phyloP scores from a whole-genome alignment of 2,888 invertebrate genomes.

The Clitarchus hookeri region DNA sequence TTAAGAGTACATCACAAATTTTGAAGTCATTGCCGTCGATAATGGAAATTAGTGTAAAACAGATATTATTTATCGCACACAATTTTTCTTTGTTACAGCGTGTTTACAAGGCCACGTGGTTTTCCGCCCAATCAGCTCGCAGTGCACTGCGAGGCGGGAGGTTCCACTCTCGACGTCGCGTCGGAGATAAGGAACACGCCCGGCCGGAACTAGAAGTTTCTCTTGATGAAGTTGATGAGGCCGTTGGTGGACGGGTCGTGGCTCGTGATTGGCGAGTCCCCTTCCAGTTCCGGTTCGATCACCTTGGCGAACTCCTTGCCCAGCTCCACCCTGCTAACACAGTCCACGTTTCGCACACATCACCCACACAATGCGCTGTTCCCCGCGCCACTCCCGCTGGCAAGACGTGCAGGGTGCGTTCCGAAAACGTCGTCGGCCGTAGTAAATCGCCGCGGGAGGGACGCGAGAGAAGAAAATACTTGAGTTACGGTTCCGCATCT shows the following conservation, averaged over 20 bases:
- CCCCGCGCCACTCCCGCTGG: background rate
- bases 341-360: background rate
- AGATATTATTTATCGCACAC: too few relatives aligned
- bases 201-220: constrained; percentile 54
- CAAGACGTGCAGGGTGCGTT: background rate
- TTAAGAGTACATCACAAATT: too few relatives aligned
- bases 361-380: background rate
- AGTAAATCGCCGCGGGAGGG: too few relatives aligned
- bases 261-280: constrained; percentile 65
- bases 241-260: constrained; percentile 98
- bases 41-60: too few relatives aligned
- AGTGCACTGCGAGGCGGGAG: too few relatives aligned
- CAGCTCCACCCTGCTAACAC: constrained; percentile 78
- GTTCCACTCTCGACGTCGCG: too few relatives aligned
- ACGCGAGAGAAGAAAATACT: too few relatives aligned
- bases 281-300: constrained; percentile 92
- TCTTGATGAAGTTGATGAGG: constrained; percentile 92
- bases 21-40: too few relatives aligned
- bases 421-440: background rate
- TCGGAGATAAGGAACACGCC: background rate
- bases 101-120: too few relatives aligned
- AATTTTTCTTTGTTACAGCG: too few relatives aligned
- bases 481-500: too few relatives aligned
- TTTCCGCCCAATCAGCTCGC: too few relatives aligned
- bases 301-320: constrained; percentile 98